phyloP scores from a whole-genome alignment of 2,797 vertebrate species.

The Chelonia mydas region DNA sequence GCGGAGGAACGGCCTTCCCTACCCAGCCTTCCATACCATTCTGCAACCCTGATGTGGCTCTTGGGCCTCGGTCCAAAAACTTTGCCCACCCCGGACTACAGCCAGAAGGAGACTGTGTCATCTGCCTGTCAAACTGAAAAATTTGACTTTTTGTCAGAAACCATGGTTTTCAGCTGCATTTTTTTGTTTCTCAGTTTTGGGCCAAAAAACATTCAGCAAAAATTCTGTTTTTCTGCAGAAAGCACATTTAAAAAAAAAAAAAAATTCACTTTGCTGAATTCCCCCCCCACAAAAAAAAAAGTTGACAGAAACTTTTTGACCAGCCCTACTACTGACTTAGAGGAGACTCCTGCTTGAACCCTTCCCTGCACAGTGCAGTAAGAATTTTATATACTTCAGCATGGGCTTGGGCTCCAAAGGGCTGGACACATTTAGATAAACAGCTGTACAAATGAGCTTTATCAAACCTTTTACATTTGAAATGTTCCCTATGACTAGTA shows the following conservation, averaged over 20 bases:
- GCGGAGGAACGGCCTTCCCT: no score
- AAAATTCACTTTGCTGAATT: background rate
- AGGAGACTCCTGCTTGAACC: background rate
- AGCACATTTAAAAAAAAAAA: background rate
- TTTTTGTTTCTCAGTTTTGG: background rate
- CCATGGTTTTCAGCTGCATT: background rate
- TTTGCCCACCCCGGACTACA: background rate
- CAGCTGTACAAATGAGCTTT: constrained; percentile 28
- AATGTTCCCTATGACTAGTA: background rate
- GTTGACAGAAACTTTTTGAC: background rate
- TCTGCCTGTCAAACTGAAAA: background rate
- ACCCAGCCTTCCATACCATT: no score
- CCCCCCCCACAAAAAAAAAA: background rate
- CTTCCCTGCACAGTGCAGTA: background rate
- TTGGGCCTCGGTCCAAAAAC: no score
- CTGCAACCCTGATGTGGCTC: no score
- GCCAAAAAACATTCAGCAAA: background rate
- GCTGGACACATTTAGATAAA: constrained; percentile 27
- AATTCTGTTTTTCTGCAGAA: background rate
- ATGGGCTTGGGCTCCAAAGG: background rate
- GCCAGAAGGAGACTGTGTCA: background rate
- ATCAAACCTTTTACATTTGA: constrained; percentile 35
- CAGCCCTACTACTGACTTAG: background rate
- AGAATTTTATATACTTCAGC: background rate
- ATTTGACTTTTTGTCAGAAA: background rate